These are phyloP conservation scores for Ecdyonurus torrentis DNA, from an alignment of 2,888 invertebrate genomes.

Conservation along the genomic window DNA sequence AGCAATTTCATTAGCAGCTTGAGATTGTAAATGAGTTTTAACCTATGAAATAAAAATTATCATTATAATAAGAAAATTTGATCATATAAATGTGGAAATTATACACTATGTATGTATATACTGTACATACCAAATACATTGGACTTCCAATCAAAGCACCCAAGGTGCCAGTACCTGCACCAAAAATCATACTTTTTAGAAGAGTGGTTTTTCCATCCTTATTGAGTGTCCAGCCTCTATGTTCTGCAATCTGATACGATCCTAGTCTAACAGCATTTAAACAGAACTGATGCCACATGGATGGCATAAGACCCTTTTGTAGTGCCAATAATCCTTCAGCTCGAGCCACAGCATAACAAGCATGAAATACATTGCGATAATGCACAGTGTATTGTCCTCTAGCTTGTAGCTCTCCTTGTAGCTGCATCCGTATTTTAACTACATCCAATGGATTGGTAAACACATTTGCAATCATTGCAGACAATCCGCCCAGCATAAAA, in stretches of 20 bases:
- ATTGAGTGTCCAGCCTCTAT: slow-evolving; percentile 43
- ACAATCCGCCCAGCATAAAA: slow-evolving; percentile 55
- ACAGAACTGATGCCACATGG: slow-evolving; percentile 71
- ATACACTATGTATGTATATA: no score
- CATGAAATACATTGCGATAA: slow-evolving; percentile 64
- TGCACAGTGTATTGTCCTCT: slow-evolving; percentile 52
- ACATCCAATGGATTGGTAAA: slow-evolving; percentile 87
- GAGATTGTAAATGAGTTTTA: slow-evolving; percentile 65
- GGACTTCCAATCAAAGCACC: slow-evolving; percentile 73
- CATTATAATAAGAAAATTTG: neutral
- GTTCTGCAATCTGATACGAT: slow-evolving; percentile 52
- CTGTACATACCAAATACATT: slow-evolving; percentile 56
- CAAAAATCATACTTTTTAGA: slow-evolving; percentile 45
- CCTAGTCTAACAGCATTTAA: slow-evolving; percentile 74
- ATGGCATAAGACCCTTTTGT: slow-evolving; percentile 69
- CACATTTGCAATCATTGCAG: slow-evolving; percentile 64
- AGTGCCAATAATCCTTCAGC: slow-evolving; percentile 65
- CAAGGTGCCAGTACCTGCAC: slow-evolving; percentile 59
- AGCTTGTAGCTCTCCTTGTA: slow-evolving; percentile 67
- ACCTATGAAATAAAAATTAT: slow-evolving; percentile 28
- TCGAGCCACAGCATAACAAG: slow-evolving; percentile 55
- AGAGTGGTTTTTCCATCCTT: slow-evolving; percentile 43
- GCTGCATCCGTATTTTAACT: slow-evolving; percentile 73
- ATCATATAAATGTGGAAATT: no score
- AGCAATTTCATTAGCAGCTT: slow-evolving; percentile 54